A percentile compares a stretch with the other conserved stretches of the same genome.
phyloP scores from a whole-genome alignment of 2,888 invertebrate species.

The Nephrotoma guestfalica region DNA sequence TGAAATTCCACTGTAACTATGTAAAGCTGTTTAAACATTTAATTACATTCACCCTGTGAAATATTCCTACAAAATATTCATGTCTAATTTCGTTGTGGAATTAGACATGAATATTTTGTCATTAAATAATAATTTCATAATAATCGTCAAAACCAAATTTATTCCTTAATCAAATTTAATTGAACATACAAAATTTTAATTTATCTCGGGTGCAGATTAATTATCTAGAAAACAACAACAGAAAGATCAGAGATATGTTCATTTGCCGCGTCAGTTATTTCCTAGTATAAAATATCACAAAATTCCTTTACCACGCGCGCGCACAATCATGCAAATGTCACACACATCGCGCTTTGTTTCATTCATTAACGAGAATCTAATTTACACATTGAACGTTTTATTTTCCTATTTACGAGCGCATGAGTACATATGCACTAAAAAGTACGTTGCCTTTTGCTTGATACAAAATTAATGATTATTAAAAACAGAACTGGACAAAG shows the following conservation, averaged over 20 bases:
- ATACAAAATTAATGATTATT: not conserved
- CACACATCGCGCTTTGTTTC: not conserved
- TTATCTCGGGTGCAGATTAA: not conserved
- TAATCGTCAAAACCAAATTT: not conserved
- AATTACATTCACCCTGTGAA: no score
- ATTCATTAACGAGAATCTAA: not conserved
- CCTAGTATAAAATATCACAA: not conserved
- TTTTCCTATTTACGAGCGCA: not conserved
- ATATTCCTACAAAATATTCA: no score
- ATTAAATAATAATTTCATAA: not conserved
- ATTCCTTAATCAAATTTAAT: not conserved
- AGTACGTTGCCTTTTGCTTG: not conserved
- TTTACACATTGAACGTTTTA: not conserved
- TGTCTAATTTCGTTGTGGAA: no score
- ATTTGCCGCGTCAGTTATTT: not conserved
- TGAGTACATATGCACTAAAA: not conserved
- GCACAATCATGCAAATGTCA: not conserved
- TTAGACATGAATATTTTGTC: not conserved
- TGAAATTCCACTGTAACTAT: no score
- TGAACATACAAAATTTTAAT: not conserved
- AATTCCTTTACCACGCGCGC: not conserved
- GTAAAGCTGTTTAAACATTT: no score
- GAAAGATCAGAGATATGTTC: not conserved
- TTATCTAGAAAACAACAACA: not conserved
- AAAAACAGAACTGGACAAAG: not conserved